Evolutionary conservation across 2,113 vertebrate genomes (phyloP).

Genomic region (Lepidothrix coronata): DNA sequence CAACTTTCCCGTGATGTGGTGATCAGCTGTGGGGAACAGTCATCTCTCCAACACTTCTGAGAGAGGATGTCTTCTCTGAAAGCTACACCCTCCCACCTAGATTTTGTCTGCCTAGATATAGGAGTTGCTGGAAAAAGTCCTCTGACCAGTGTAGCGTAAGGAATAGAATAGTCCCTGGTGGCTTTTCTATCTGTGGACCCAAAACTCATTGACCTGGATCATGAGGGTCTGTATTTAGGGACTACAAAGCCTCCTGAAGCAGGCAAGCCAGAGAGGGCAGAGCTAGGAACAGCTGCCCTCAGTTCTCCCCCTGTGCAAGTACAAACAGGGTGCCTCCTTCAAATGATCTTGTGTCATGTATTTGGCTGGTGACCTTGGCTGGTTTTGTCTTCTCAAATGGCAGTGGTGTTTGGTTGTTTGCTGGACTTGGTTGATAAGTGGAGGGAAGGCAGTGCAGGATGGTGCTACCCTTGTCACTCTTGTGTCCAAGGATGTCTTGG

Average conservation of each 20-base stretch:
- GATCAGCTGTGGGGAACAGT: not conserved
- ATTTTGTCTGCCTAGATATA: not conserved
- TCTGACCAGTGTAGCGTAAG: not conserved
- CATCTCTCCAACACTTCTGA: not conserved
- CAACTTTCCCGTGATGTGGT: not conserved
- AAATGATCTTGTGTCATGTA: not conserved
- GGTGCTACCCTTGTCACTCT: not conserved
- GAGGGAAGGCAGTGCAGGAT: not conserved
- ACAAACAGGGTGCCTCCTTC: not conserved
- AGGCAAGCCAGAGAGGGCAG: not conserved
- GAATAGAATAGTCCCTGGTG: not conserved
- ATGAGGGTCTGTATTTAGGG: not conserved
- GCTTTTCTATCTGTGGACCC: not conserved
- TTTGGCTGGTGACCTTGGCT: not conserved
- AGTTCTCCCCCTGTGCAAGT: not conserved
- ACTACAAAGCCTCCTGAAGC: not conserved
- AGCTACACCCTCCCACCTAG: not conserved
- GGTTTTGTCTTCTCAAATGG: not conserved
- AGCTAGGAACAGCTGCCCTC: not conserved
- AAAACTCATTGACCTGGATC: not conserved
- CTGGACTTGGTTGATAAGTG: not conserved
- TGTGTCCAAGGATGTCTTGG: not conserved
- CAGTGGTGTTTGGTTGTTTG: accelerated
- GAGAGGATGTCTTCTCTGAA: not conserved
- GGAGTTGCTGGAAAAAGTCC: not conserved